phyloP scores from a whole-genome alignment of 2,888 invertebrate species.

The Drepana falcataria region DNA sequence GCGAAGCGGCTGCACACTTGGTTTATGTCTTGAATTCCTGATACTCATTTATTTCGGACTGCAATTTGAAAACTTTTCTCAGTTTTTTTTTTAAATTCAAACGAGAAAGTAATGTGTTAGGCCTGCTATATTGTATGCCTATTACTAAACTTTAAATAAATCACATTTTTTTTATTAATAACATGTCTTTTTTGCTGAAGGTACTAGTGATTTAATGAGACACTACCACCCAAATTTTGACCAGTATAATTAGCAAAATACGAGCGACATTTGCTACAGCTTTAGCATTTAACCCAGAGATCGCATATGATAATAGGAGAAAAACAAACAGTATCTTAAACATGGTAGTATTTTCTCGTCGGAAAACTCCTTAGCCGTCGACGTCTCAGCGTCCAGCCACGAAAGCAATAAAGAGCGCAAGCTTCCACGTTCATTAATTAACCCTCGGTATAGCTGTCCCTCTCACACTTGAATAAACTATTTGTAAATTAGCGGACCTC shows the following conservation, averaged over 20 bases:
- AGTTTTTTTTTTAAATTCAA: no score
- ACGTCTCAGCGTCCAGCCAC: conserved; percentile 76
- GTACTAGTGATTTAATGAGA: no score
- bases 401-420: conserved; percentile 79
- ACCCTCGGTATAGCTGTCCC: conserved; percentile 63
- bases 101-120: no score
- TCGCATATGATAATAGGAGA: conserved; percentile 25
- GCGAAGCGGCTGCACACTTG: no score
- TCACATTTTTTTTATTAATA: no score
- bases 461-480: conserved; percentile 60
- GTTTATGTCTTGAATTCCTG: no score
- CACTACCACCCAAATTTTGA: conserved; percentile 28
- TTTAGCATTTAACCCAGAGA: conserved; percentile 5
- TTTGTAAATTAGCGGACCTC: conserved; percentile 73
- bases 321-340: conserved; percentile 43
- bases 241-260: conserved; percentile 6
- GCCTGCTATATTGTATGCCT: no score
- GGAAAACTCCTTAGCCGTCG: conserved; percentile 73
- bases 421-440: conserved; percentile 80
- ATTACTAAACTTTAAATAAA: no score
- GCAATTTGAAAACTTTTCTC: no score
- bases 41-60: no score
- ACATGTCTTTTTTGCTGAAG: no score
- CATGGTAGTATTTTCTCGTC: conserved; percentile 60
- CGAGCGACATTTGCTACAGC: no score